Percentiles rank a stretch among this genome's conserved stretches.
phyloP scores from a whole-genome alignment of 2,888 invertebrate genomes.

The Rhamphomyia laevipes region DNA sequence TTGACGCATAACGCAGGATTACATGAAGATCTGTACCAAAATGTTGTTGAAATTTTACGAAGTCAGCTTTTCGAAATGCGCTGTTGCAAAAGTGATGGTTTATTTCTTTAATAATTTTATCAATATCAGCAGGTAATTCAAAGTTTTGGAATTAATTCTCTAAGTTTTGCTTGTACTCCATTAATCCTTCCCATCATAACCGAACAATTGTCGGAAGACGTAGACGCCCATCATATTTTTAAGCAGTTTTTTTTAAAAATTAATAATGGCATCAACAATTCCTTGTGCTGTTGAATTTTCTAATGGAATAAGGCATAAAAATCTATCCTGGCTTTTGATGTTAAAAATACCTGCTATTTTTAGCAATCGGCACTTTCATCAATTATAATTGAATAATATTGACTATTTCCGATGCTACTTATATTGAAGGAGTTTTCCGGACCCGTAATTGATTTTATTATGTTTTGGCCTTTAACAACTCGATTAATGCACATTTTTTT shows the following conservation, averaged over 20 bases:
- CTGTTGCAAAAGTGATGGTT: too few species aligned
- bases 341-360: constrained; percentile 9
- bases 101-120: too few species aligned
- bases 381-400: constrained; percentile 10
- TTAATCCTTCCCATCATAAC: constrained; percentile 11
- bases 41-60: background rate
- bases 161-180: constrained; percentile 10
- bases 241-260: background rate
- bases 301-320: too few species aligned
- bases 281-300: too few species aligned
- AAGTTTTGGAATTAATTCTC: constrained; percentile 3
- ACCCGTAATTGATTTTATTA: constrained; percentile 6
- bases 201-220: constrained; percentile 10
- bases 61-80: too few species aligned
- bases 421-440: constrained; percentile 6
- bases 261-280: background rate
- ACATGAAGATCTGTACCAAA: constrained; percentile 3
- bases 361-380: constrained; percentile 10
- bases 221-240: constrained; percentile 10
- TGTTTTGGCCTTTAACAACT: constrained; percentile 7
- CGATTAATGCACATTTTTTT: constrained; percentile 4
- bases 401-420: background rate
- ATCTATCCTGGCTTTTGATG: background rate
- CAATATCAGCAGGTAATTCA: background rate
- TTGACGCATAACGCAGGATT: background rate